Percentiles rank a stretch among this genome's conserved stretches.
Evolutionary conservation across 2,113 vertebrate genomes (phyloP).

Genomic region (Junco hyemalis): DNA sequence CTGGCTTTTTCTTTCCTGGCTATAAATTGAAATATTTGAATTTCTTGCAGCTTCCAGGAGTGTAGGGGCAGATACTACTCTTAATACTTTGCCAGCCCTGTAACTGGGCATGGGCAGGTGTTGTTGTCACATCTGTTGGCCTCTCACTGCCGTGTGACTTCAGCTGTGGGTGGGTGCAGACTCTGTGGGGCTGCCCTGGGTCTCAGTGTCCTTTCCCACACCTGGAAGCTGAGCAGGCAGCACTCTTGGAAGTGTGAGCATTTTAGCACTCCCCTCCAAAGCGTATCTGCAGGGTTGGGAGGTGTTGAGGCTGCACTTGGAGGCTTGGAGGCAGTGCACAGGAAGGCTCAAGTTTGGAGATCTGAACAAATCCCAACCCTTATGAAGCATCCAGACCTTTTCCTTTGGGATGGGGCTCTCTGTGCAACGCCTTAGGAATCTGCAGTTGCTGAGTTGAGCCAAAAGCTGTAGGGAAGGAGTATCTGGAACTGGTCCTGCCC

Average conservation of each 20-base stretch:
- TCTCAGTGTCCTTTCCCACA: background rate
- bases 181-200: background rate
- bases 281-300: accelerated
- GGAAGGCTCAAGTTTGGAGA: background rate
- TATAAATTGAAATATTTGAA: background rate
- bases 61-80: background rate
- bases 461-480: background rate
- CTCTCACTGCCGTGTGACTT: background rate
- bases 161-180: background rate
- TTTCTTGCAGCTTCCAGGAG: background rate
- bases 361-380: background rate
- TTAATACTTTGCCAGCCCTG: background rate
- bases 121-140: background rate
- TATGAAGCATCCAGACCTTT: background rate
- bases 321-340: background rate
- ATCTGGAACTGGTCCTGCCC: background rate
- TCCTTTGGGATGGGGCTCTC: background rate
- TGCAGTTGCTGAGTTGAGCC: background rate
- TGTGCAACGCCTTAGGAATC: background rate
- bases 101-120: background rate
- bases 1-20: background rate
- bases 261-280: background rate
- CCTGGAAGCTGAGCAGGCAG: background rate
- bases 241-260: background rate
- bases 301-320: background rate